Evolutionary conservation across 1,140 invertebrate genomes (phyloP).

Genomic region (Papilio xuthus): DNA sequence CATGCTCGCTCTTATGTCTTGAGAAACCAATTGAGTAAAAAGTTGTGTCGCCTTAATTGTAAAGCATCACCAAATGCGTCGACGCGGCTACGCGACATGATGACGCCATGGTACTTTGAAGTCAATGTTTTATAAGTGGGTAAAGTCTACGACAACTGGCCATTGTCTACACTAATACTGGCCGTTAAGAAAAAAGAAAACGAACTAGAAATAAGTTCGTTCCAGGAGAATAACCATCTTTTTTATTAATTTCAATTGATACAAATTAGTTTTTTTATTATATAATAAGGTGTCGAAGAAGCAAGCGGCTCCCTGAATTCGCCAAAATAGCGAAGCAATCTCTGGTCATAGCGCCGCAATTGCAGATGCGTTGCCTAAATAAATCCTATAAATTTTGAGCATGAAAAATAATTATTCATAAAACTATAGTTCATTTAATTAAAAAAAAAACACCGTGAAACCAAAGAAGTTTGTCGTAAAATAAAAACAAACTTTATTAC

Average conservation of each 20-base stretch:
- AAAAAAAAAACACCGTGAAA: too few relatives aligned
- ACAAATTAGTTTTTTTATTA: too few relatives aligned
- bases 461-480: background rate
- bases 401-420: too few relatives aligned
- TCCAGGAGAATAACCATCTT: background rate
- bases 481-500: slow-evolving; percentile 2
- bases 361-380: too few relatives aligned
- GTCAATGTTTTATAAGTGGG: background rate
- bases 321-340: too few relatives aligned
- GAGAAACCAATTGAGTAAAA: slow-evolving; percentile 52
- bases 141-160: background rate
- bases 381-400: too few relatives aligned
- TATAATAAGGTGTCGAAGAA: too few relatives aligned
- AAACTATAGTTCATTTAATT: too few relatives aligned
- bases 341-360: too few relatives aligned
- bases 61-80: slow-evolving; percentile 49
- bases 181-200: too few relatives aligned
- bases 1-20: slow-evolving; percentile 42
- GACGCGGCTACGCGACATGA: slow-evolving; percentile 9
- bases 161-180: background rate
- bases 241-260: background rate
- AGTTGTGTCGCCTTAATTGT: slow-evolving; percentile 50
- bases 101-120: slow-evolving; percentile 30
- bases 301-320: too few relatives aligned
- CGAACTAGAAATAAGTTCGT: background rate